Base-by-base conservation (phyloP, 2,888 invertebrate species). In the Chrysolina oricalcia region DNA sequence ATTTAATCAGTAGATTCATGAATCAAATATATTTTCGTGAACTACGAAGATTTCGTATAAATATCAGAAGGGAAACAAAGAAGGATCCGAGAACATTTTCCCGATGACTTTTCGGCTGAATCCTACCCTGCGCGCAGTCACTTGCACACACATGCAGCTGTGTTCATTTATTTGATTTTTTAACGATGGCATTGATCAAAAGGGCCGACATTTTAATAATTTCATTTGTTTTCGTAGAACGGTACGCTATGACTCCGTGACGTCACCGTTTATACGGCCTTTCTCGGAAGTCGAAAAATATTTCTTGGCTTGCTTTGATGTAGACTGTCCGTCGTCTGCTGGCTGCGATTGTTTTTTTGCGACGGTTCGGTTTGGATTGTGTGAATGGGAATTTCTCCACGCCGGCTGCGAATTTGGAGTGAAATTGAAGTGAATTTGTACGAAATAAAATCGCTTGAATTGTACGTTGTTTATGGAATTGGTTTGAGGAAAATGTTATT, bases 161-260 rank as follows among this genome's bases (percentile, higher is more conserved):
- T 79, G 82, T 82, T 83, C 82, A 85, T 84, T 83, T 82, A 84
- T 82, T 80, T 79, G 78, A 81, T 84, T 83, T 85, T 84, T 85
- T 85, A 81, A 85, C 83, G 85, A 85, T 83, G 70, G 70, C 79
- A 80, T 79, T 81, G 83, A 83, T 85, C 84, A 85, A 85, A 85
- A 78, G 80, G 76, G 75, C 84, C 85, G 85, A 82, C 83, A 83
- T 84, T 83, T 85, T 83, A 80, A 82, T 83, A 83, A 83, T 83
- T 80, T 81, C 82, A 84, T 83, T 83, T 80, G 81, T 82, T 82
- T 84, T 85, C 85, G 79, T 73, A 75, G 85, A 84, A 85, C 78
- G 48, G 50, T 41, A 41, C n/a, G 53, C 68, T 53, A 53, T 40
- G 40, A 35, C 27, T 23, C 27, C 53, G 41, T 68, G 68, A 68